Evolutionary conservation across 2,797 vertebrate species (phyloP).

Genomic region (Chiroxiphia lanceolata): DNA sequence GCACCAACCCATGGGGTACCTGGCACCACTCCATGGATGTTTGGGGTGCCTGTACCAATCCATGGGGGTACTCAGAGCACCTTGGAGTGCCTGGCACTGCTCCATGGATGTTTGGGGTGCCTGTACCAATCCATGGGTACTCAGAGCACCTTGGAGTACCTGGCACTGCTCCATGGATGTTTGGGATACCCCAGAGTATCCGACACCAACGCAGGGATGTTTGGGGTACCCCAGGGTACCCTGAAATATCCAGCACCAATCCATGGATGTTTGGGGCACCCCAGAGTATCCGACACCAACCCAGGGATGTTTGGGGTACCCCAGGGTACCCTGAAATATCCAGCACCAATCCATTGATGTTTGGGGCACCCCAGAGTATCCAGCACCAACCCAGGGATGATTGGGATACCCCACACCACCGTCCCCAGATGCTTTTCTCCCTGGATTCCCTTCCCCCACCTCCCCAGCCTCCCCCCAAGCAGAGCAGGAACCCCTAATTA

Average conservation of each 20-base stretch:
- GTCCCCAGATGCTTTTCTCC: not conserved
- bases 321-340: fast-evolving
- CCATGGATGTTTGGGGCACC: fast-evolving
- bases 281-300: not conserved
- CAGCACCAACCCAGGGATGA: fast-evolving
- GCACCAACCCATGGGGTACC: not conserved
- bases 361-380: not conserved
- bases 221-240: not conserved
- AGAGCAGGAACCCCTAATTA: not conserved
- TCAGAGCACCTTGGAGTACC: no score
- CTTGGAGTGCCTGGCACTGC: no score
- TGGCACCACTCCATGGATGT: fast-evolving
- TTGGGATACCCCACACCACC: not conserved
- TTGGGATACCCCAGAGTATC: no score
- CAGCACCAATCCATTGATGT: fast-evolving
- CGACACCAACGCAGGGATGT: no score
- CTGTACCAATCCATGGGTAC: fast-evolving
- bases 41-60: not conserved
- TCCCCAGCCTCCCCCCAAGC: not conserved
- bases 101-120: fast-evolving
- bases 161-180: no score
- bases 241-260: no score
- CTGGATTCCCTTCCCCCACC: not conserved
- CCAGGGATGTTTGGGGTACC: fast-evolving
- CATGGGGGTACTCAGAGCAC: no score